Base-by-base conservation (phyloP, 2,888 invertebrate genomes). In the Portevinia maculata region DNA sequence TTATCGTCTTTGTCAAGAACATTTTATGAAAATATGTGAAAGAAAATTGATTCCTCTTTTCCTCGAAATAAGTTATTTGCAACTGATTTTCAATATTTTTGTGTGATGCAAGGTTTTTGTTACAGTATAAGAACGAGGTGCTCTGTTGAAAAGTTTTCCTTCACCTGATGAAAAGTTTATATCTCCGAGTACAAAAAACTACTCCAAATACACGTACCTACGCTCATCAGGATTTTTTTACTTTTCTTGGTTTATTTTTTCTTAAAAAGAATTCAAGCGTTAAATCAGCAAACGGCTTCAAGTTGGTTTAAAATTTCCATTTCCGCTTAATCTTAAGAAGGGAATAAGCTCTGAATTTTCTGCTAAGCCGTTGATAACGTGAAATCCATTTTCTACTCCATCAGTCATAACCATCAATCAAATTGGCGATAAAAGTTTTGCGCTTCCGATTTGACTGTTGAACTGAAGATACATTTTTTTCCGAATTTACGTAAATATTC, bases 321-420 rank as follows among this genome's bases (percentile, higher is more conserved):
- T 65, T 5, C 24, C 24, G 5, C 13, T 13, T 17, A 8, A 15
- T 17, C 8, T 0, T 4, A 46, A 34, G 28, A 41, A 6, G 3
- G 5, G 30, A 15, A 60, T 44, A 52, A 71, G 15, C 39, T 60
- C 24, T 28, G 6, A 28, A 13, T 6, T 7, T 19, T 13, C 9
- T 37, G 30, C 15, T 32, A 52, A 70, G 15, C 59, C 70, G 59
- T 59, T 59, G 59, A 70, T 70, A 60, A 52, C 32, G 17, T 32
- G 11, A 60, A 79, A 79, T 24, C 60, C 65, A 73, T 79, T 79
- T 78, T 78, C 79, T 21, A 46, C 71, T 65, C 34, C 73, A 52
- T 13, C 71, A 65, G 65, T 53, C 39, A 59, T 59, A 67, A 60
- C 24, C 53, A 73, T 79, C 65, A 73, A 79, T 79, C 64, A 71